Base-by-base conservation (phyloP, 2,888 invertebrate species). In the Ischnura elegans region DNA sequence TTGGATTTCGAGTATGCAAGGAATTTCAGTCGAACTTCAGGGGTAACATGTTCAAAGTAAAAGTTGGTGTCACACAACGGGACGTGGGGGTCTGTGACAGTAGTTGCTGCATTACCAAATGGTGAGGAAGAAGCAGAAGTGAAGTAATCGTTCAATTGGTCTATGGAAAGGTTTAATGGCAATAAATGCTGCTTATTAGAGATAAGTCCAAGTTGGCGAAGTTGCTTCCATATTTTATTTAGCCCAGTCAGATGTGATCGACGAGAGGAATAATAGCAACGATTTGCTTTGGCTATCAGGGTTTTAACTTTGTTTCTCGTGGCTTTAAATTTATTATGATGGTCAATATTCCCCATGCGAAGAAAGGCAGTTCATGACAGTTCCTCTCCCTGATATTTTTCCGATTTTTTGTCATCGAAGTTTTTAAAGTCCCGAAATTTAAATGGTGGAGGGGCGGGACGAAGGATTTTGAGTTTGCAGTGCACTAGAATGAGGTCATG, bases 31-130 rank as follows among this genome's bases (percentile, higher is more conserved):
- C 6, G 36, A 36, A 29, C 16, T 36, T 29, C 36, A 85, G 36
- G 36, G 16, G 85, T 85, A 16, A 85, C 85, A 85, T 85, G 85
- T 85, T 10, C 21, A 29, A 85, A 85, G 85, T 85, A 85, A 85
- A 85, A 85, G 42, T 85, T 85, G 21, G 29, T 10, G 85, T 16
- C 21, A 29, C 42, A 29, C 4, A 85, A 85, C 16, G 85, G n/a
- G 42, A 36, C 29, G 21, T 29, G 85, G 42, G 42, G 42, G 36
- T 16, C 16, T 36, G 21, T 16, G 85, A 29, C 29, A n/a, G 16
- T 29, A n/a, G n/a, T n/a, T n/a, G n/a, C n/a, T 16, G 36, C 16
- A 16, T 36, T 29, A 36, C 29, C 36, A 5, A 36, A 85, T 29
- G 36, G 36, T 42, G 85, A 36, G 42, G 42, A 85, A 4, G 42